Percentiles rank a stretch among this genome's conserved stretches.
phyloP scores from a whole-genome alignment of 2,888 invertebrate species.

The Sphaerophoria rueppellii region DNA sequence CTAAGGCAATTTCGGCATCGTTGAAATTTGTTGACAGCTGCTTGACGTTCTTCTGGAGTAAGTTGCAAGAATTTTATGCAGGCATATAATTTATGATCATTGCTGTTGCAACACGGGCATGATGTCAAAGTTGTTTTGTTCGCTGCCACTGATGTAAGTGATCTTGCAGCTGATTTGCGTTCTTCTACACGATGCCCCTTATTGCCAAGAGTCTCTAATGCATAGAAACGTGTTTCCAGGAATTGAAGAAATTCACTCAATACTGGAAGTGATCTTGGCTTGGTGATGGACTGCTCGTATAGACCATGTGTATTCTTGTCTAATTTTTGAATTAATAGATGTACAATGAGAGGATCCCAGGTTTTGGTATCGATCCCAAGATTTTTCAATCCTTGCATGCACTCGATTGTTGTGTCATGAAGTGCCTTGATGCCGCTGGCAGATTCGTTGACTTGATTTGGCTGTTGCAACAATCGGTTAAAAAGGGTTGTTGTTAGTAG shows the following conservation, averaged over 20 bases:
- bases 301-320: neutral
- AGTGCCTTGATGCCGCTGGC: conserved; percentile 8
- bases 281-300: neutral
- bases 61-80: neutral
- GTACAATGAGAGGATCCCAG: neutral
- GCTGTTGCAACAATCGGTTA: neutral
- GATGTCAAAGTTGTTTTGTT: neutral
- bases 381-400: neutral
- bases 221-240: neutral
- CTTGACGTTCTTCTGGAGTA: neutral
- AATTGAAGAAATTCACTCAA: conserved; percentile 4
- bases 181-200: neutral
- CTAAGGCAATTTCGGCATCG: neutral
- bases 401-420: neutral
- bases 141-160: neutral
- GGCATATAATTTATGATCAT: neutral
- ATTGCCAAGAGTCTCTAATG: neutral
- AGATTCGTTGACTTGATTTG: neutral
- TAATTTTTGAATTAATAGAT: neutral
- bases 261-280: neutral
- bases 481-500: conserved; percentile 12
- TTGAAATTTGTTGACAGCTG: neutral
- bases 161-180: neutral
- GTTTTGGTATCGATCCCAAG: neutral
- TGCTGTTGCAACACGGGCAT: neutral